These are phyloP conservation scores for Abrostola triplasia DNA, from an alignment of 2,888 invertebrate species.

Conservation along the genomic window DNA sequence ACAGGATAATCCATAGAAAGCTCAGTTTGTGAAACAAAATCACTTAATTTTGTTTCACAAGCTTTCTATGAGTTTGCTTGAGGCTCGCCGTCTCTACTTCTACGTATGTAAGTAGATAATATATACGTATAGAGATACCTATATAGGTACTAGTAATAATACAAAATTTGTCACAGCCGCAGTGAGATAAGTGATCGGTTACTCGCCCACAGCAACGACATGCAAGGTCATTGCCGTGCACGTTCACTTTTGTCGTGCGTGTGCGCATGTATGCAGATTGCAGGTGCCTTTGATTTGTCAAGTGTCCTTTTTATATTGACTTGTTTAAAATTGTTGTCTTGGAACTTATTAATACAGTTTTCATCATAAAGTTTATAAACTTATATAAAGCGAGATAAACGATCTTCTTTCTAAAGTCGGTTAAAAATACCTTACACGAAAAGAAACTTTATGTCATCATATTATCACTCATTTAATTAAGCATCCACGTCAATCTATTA, in stretches of 20 bases:
- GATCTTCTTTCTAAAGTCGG: no score
- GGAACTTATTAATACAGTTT: neutral
- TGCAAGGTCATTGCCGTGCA: constrained; percentile 47
- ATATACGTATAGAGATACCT: neutral
- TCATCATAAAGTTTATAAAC: no score
- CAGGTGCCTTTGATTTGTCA: constrained; percentile 35
- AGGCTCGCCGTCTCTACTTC: no score
- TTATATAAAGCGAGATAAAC: no score
- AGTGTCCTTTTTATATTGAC: constrained; percentile 15
- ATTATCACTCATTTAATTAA: no score
- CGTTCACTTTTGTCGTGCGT: constrained; percentile 48
- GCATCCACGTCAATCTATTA: neutral
- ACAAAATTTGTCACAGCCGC: constrained; percentile 11
- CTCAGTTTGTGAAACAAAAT: no score
- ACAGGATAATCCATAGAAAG: no score
- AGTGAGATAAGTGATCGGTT: constrained; percentile 33
- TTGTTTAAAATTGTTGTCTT: neutral
- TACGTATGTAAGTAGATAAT: neutral
- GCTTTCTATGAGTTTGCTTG: no score
- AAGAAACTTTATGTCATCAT: no score
- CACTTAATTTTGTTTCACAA: no score
- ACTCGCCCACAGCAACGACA: constrained; percentile 31
- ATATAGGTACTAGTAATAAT: neutral
- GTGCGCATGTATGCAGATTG: constrained; percentile 38
- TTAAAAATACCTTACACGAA: no score